A percentile compares a stretch with the other conserved stretches of the same genome.
Evolutionary conservation across 35 echinoderm and acorn worm species (phyloP).

Genomic region (Patiria miniata): DNA sequence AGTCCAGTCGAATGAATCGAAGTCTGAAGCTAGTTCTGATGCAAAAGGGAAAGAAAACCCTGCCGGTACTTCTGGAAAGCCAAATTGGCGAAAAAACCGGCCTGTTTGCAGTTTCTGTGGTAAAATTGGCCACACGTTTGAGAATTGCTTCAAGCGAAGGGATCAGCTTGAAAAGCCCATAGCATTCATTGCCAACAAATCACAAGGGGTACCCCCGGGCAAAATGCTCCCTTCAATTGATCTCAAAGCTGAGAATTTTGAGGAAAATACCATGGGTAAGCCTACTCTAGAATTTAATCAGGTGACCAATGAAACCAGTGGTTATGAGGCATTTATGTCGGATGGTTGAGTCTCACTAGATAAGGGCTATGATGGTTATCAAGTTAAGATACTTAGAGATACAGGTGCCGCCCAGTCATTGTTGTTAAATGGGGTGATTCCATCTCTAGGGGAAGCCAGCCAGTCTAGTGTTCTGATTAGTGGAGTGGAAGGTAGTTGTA

Average conservation of each 20-base stretch:
- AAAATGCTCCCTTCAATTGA: background rate
- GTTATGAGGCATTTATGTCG: slow-evolving; percentile 36
- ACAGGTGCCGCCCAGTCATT: background rate
- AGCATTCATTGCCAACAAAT: background rate
- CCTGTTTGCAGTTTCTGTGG: slow-evolving; percentile 12
- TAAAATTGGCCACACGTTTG: slow-evolving; percentile 10
- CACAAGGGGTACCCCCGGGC: slow-evolving; percentile 7
- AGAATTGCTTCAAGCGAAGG: slow-evolving; percentile 7
- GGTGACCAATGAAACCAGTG: background rate
- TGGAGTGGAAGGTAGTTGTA: too few species aligned
- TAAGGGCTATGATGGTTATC: background rate
- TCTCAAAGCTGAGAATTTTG: background rate
- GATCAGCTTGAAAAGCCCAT: slow-evolving; percentile 18
- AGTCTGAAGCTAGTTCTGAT: background rate
- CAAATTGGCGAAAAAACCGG: slow-evolving; percentile 6
- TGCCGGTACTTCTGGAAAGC: background rate
- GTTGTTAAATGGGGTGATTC: background rate
- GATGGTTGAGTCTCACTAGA: background rate
- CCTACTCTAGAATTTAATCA: background rate
- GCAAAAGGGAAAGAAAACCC: background rate
- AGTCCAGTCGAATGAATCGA: background rate
- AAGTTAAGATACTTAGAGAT: background rate
- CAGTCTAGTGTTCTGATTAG: too few species aligned
- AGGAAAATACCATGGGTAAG: background rate
- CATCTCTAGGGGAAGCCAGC: too few species aligned